Conservation (phyloP, 2,113 vertebrate species). For the Phaethornis superciliosus region DNA sequence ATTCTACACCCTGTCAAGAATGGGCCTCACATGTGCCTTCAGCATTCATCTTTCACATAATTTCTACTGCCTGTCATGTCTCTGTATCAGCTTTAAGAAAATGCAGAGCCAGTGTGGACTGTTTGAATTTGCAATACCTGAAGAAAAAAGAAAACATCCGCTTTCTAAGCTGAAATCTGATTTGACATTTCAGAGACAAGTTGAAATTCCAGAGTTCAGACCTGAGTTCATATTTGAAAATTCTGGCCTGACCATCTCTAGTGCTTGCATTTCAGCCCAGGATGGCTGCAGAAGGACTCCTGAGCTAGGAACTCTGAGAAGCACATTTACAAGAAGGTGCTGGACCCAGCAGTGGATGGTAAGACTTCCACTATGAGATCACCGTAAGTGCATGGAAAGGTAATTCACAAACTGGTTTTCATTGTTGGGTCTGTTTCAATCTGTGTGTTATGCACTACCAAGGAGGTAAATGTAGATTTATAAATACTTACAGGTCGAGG, state of each 20-base stretch:
- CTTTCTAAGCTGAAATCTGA: neutral
- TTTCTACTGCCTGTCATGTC: neutral
- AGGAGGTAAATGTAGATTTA: neutral
- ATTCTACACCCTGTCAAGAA: neutral
- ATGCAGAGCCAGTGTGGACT: neutral
- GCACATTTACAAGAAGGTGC: neutral
- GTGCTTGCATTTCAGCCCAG: neutral
- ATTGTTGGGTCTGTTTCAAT: neutral
- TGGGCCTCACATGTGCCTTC: neutral
- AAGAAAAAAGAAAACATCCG: neutral
- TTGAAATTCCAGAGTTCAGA: neutral
- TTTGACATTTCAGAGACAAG: neutral
- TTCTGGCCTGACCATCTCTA: neutral
- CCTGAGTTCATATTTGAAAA: neutral
- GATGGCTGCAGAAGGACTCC: neutral
- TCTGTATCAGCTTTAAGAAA: neutral
- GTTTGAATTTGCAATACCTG: neutral
- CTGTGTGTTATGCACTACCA: neutral
- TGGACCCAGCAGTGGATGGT: neutral
- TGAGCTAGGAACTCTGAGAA: neutral
- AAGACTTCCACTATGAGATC: neutral
- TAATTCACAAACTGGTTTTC: neutral
- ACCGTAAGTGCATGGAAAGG: neutral
- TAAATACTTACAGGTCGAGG: conserved; percentile 72
- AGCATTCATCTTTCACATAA: neutral